A percentile compares a stretch with the other conserved stretches of the same genome.
Conservation (phyloP, 2,888 invertebrate genomes). For the Pycnomerus fuliginosus region DNA sequence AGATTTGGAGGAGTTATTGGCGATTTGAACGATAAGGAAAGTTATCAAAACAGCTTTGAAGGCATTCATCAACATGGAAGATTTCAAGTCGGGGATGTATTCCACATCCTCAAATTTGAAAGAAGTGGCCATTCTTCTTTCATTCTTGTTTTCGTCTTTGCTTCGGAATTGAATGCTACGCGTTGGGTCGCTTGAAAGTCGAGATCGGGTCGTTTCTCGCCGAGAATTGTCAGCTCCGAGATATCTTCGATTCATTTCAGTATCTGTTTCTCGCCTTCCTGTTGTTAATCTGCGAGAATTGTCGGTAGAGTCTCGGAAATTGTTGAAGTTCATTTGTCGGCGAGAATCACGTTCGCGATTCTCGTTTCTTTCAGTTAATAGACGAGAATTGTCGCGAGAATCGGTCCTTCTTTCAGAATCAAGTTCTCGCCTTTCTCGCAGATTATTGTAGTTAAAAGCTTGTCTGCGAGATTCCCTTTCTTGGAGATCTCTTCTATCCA, state of each 20-base stretch:
- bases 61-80: constrained; percentile 7
- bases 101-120: constrained; percentile 4
- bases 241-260: neutral
- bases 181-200: no score
- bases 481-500: no score
- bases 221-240: no score
- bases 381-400: neutral
- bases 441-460: no score
- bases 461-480: no score
- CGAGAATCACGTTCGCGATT: neutral
- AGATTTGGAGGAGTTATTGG: constrained; percentile 13
- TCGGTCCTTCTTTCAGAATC: neutral
- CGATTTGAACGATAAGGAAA: constrained; percentile 16
- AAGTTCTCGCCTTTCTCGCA: neutral
- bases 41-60: constrained; percentile 10
- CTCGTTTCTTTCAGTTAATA: neutral
- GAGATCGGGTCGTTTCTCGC: no score
- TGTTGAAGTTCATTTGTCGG: no score
- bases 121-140: constrained; percentile 20
- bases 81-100: constrained; percentile 13
- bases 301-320: neutral
- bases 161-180: no score
- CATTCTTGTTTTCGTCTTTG: no score
- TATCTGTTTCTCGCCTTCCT: neutral
- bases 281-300: neutral